Percentiles rank a stretch among this genome's conserved stretches.
These are phyloP conservation scores for Venturia canescens DNA, from an alignment of 1,140 invertebrate species.

Conservation along the genomic window DNA sequence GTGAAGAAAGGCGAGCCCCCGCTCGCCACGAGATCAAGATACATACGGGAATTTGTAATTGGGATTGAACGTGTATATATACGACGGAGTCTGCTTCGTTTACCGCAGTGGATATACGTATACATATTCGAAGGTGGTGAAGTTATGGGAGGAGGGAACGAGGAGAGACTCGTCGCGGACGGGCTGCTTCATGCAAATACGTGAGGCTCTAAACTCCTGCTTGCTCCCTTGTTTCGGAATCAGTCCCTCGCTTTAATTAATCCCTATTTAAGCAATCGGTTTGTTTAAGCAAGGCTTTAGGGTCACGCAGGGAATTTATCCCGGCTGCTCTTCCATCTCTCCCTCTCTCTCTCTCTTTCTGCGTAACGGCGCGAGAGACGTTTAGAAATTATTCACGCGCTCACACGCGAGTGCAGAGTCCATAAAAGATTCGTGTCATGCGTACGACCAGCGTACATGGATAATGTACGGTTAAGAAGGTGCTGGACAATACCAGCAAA, in stretches of 20 bases:
- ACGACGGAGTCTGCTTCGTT: too few relatives aligned
- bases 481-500: not conserved
- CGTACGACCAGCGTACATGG: not conserved
- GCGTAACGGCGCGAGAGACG: not conserved
- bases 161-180: not conserved
- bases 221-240: slow-evolving; percentile 49
- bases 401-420: not conserved
- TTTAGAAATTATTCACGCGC: slow-evolving; percentile 41
- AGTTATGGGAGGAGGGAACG: not conserved
- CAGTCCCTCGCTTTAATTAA: slow-evolving; percentile 66
- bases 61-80: not conserved
- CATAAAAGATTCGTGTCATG: not conserved
- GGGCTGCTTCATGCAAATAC: not conserved
- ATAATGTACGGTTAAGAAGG: not conserved
- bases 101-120: not conserved
- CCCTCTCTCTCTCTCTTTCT: not conserved
- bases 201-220: not conserved
- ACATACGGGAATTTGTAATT: not conserved
- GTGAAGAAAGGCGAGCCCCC: not conserved
- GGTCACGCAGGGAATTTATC: slow-evolving; percentile 29
- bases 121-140: not conserved
- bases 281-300: slow-evolving; percentile 58
- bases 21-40: slow-evolving; percentile 6
- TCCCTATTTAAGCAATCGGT: slow-evolving; percentile 68
- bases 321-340: not conserved